Evolutionary conservation across 2,797 vertebrate species (phyloP).

Genomic region (Danio tinwini): DNA sequence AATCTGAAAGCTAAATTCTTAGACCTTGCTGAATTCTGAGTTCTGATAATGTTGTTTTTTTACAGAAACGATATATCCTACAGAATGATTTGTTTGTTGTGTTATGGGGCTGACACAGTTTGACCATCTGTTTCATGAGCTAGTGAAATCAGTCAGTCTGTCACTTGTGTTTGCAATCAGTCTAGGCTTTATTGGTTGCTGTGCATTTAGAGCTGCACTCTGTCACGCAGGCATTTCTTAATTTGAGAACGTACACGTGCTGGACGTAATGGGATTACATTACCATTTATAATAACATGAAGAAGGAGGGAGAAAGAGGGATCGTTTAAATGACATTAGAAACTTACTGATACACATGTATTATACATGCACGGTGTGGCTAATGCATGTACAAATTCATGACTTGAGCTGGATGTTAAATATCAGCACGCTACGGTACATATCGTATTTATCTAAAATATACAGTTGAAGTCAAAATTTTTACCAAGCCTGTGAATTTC

Average conservation of each 20-base stretch:
- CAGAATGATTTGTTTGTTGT: not conserved
- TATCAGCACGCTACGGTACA: not conserved
- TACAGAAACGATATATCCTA: not conserved
- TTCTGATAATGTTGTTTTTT: not conserved
- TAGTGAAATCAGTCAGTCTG: constrained; percentile 65
- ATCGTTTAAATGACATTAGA: constrained; percentile 56
- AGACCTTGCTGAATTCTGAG: not conserved
- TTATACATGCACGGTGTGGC: not conserved
- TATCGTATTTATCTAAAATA: not conserved
- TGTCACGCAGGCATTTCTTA: constrained; percentile 65
- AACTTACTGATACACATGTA: constrained; percentile 15
- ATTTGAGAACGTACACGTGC: constrained; percentile 59
- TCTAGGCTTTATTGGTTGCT: constrained; percentile 74
- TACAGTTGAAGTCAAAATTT: no score
- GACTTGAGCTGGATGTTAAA: constrained; percentile 12
- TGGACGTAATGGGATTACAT: constrained; percentile 64
- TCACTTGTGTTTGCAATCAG: constrained; percentile 54
- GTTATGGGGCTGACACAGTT: not conserved
- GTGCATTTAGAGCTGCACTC: constrained; percentile 56
- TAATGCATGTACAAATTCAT: not conserved
- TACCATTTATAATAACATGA: constrained; percentile 54
- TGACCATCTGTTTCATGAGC: constrained; percentile 49
- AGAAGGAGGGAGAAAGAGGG: constrained; percentile 17
- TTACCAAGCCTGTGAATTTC: no score
- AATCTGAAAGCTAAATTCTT: not conserved